Base-by-base conservation (phyloP, 2,113 vertebrate species). In the Carassius auratus region DNA sequence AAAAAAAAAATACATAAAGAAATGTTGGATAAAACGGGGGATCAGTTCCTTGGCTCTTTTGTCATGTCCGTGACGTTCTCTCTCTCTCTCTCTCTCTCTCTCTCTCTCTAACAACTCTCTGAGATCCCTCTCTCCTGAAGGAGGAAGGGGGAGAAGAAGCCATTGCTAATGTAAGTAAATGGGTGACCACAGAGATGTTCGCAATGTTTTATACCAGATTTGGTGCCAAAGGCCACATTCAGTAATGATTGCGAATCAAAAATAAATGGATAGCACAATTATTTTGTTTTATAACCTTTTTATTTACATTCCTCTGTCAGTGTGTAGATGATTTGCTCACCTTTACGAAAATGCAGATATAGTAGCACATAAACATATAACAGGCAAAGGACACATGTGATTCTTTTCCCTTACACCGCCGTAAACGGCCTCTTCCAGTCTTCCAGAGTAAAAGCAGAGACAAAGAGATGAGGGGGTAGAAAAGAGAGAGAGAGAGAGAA, bases 31-130 rank as follows among this genome's bases (percentile, higher is more conserved):
- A 75, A 75, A 86, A 86, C 90, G 79, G 62, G 78, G 86, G 85
- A 68, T 42, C 48, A 80, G 80, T 88, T 91, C 87, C 88, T 92
- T 90, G 84, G 91, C 92, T 90, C 86, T 92, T 92, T 92, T 89
- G 86, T 93, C 91, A 88, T 94, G 87, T 92, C 90, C 91, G 87
- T 90, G 83, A 88, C 88, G 92, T 94, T 94, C 85, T 89, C 42
- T 94, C 92, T 90, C 86, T 89, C 42, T 94, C 92, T 90, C 86
- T 38, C 38, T 5, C 36, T n/a, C 76, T 57, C 52, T 82, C 80
- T 15, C 85, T 90, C 85, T 78, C 89, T 87, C 89, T 75, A 13
- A 15, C 38, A n/a, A 15, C 79, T 90, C 80, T 86, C 83, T 89
- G 87, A 89, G 50, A 52, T 85, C 75, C 42, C 88, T 87, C 55